These are phyloP conservation scores for Zalophus californianus DNA, from an alignment of 2,797 vertebrate species.

Conservation along the genomic window DNA sequence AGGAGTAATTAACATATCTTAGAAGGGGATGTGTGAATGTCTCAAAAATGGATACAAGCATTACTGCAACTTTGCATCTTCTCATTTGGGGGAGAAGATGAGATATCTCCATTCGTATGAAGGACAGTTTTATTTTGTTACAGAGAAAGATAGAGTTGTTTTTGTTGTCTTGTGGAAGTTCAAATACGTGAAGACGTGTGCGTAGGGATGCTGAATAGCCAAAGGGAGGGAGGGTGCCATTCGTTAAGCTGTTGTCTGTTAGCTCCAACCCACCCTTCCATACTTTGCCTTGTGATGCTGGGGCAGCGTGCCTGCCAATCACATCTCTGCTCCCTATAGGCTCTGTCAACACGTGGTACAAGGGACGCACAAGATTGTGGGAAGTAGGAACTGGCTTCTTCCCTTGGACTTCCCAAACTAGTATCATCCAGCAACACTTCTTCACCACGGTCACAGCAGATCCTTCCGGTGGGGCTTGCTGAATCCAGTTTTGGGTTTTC, in stretches of 20 bases:
- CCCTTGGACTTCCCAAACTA: background rate
- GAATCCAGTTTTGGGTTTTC: background rate
- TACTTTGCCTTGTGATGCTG: too few relatives aligned
- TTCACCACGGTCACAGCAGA: background rate
- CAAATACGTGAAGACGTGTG: background rate
- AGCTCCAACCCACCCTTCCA: background rate
- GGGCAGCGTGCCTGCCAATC: background rate
- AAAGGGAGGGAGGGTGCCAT: background rate
- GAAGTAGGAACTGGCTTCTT: background rate
- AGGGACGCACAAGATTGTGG: background rate
- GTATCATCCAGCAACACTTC: background rate
- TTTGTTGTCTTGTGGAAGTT: background rate
- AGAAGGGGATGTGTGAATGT: background rate
- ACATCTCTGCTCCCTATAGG: background rate
- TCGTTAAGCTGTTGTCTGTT: background rate
- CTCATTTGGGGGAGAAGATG: background rate
- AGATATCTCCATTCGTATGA: background rate
- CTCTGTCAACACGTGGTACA: background rate
- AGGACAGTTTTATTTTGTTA: background rate
- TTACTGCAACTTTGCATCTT: background rate
- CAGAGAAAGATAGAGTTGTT: background rate
- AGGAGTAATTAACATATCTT: constrained; percentile 13
- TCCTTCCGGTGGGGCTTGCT: background rate
- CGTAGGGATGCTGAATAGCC: background rate
- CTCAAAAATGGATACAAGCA: background rate